Base-by-base conservation (phyloP, 2,113 vertebrate genomes). In the Salvator merianae region DNA sequence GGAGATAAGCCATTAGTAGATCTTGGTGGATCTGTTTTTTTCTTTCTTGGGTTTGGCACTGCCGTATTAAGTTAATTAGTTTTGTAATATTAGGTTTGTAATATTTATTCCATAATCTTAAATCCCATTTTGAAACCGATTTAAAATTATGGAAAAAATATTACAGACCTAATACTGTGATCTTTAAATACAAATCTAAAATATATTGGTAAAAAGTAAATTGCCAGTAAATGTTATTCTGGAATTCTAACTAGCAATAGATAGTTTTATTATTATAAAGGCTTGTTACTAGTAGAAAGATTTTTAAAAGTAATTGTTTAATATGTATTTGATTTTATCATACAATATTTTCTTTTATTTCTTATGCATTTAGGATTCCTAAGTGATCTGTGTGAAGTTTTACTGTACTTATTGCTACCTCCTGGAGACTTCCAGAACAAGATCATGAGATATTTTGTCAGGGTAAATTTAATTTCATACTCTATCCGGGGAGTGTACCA, bases 351-450 rank as follows among this genome's bases (percentile, higher is more conserved):
- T 81, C 36, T 91, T 13, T 85, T 90, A 85, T 34, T 84, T 87
- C n/a, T 91, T 68, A 4, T 13, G 16, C 77, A 59, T 28, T 69
- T 94, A 99, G 99, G 98, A 92, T 99, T 99, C 95, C 96, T 99
- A 92, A 97, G 98, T 89, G 98, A 99, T 96, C 96, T 99, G 90
- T 99, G 98, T 95, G 99, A 99, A 95, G 96, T 99, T 95, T 98
- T 99, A 96, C 91, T 99, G 92, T 99, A 99, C 95, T 97, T 99
- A 95, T 97, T 99, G 96, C 98, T 99, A 98, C 99, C 99, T 98
- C 97, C 98, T 96, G 98, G 98, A 97, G 99, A 99, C 96, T 99
- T 99, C 97, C 99, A 99, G 97, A 99, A 98, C 96, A 99, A 99
- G 96, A 99, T 98, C 96, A 99, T 99, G 98, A 96, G 99, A 98